Conservation (phyloP, 2,797 vertebrate species). For the Mergus octosetaceus region DNA sequence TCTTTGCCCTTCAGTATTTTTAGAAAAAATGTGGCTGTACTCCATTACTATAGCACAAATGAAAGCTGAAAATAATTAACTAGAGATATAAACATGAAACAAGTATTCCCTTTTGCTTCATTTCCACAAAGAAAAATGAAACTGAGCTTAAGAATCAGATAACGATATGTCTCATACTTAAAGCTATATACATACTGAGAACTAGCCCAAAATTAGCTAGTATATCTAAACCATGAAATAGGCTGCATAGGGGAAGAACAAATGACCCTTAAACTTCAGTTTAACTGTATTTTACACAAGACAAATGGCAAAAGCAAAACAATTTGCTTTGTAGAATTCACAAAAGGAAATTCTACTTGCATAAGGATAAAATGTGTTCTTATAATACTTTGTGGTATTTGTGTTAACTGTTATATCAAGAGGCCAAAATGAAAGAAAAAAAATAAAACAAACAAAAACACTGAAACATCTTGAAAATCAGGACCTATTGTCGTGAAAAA, state of each 20-base stretch:
- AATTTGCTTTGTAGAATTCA: neutral
- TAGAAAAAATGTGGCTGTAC: neutral
- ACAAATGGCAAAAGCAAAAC: constrained; percentile 27
- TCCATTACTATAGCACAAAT: neutral
- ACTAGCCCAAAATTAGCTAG: constrained; percentile 32
- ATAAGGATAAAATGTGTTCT: constrained; percentile 7
- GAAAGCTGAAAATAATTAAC: neutral
- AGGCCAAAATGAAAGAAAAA: neutral
- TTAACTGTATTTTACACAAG: constrained; percentile 18
- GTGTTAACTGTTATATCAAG: neutral
- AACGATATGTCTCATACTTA: neutral
- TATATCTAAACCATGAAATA: neutral
- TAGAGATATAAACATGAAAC: neutral
- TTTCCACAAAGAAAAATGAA: constrained; percentile 1
- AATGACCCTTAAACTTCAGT: neutral
- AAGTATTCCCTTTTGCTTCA: neutral
- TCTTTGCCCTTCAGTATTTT: neutral
- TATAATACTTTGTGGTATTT: neutral
- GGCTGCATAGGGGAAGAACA: neutral
- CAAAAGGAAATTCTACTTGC: constrained; percentile 18
- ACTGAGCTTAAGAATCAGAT: neutral
- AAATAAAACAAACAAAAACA: neutral
- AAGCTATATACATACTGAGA: neutral
- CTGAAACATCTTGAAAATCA: constrained; percentile 25
- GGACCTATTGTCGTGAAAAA: neutral